A percentile compares a stretch with the other conserved stretches of the same genome.
These are phyloP conservation scores for Cosmorhoe ocellata DNA, from an alignment of 2,888 invertebrate genomes.

Conservation along the genomic window DNA sequence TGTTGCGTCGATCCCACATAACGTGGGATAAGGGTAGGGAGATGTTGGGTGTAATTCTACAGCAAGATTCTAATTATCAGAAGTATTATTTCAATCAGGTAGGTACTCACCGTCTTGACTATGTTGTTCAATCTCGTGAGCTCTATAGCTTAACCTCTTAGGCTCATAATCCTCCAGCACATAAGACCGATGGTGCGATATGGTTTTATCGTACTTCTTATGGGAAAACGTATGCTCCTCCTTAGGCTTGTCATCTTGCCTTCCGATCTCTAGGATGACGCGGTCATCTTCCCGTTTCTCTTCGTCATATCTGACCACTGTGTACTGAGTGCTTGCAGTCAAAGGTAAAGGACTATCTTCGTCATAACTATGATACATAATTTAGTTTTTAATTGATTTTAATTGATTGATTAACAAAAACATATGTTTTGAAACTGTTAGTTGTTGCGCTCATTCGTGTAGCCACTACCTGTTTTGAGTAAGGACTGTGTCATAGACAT, in stretches of 20 bases:
- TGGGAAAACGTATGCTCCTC: slow-evolving; percentile 76
- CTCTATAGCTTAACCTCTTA: slow-evolving; percentile 60
- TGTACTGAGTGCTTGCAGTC: slow-evolving; percentile 59
- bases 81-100: not conserved
- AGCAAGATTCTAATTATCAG: not conserved
- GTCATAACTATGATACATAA: slow-evolving; percentile 68
- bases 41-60: no score
- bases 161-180: slow-evolving; percentile 74
- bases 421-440: slow-evolving; percentile 10
- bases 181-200: slow-evolving; percentile 73
- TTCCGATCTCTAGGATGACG: slow-evolving; percentile 77
- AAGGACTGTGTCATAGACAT: slow-evolving; percentile 71
- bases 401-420: not conserved
- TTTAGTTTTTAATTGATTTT: not conserved
- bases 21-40: no score
- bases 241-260: slow-evolving; percentile 70
- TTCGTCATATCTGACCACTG: slow-evolving; percentile 64
- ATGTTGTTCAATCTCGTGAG: slow-evolving; percentile 64
- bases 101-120: slow-evolving; percentile 43
- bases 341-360: slow-evolving; percentile 69
- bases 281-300: slow-evolving; percentile 69
- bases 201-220: slow-evolving; percentile 79
- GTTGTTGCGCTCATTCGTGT: slow-evolving; percentile 40
- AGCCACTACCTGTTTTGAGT: slow-evolving; percentile 51
- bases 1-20: no score